These are phyloP conservation scores for Salarias fasciatus DNA, from an alignment of 2,797 vertebrate species.

Conservation along the genomic window DNA sequence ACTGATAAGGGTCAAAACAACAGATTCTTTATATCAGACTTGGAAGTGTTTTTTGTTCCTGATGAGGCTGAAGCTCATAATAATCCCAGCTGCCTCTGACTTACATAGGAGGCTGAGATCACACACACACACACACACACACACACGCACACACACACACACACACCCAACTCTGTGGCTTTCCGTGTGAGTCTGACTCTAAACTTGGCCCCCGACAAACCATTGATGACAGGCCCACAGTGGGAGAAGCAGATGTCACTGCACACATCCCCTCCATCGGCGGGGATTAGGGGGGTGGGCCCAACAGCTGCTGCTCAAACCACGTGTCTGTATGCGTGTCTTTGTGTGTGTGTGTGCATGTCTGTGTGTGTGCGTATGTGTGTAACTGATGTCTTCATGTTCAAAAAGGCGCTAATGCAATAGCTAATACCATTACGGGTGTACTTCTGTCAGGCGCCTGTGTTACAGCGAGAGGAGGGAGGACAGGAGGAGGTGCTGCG, in stretches of 20 bases:
- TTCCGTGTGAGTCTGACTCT: conserved; percentile 12
- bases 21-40: no score
- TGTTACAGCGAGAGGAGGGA: conserved; percentile 24
- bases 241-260: conserved; percentile 66
- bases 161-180: conserved; percentile 4
- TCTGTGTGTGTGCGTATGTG: conserved; percentile 15
- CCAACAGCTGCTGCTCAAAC: conserved; percentile 57
- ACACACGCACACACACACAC: no score
- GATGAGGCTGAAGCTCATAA: no score
- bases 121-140: no score
- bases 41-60: no score
- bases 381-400: conserved; percentile 53
- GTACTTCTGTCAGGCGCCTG: conserved; percentile 41
- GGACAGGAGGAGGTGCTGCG: neutral
- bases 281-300: conserved; percentile 68
- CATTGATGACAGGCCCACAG: conserved; percentile 51
- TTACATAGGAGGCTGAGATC: no score
- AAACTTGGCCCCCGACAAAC: conserved; percentile 39
- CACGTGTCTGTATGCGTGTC: conserved; percentile 7
- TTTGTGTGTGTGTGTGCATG: conserved; percentile 17
- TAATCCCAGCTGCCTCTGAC: no score
- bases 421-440: conserved; percentile 53
- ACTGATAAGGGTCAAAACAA: no score
- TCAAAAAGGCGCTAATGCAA: conserved; percentile 45
- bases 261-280: conserved; percentile 55